Evolutionary conservation across 2,888 invertebrate species (phyloP), one percentile per base, ranked within the genome.

Genomic region (Coecobrya sp.): DNA sequence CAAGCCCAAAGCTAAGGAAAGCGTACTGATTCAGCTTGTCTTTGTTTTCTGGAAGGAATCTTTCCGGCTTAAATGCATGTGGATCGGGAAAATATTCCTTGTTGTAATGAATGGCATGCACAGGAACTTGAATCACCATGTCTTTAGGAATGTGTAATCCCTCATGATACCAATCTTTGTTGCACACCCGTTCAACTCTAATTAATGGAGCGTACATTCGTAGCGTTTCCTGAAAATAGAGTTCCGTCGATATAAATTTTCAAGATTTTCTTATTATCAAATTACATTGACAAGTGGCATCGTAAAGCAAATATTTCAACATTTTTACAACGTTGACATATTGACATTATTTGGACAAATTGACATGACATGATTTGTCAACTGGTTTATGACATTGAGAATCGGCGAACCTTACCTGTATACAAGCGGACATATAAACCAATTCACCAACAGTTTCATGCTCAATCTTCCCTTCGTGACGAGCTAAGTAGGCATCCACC

Each of bases 11-110:
- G 8, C 87, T 16, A 13, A 94, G 86, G 68, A 91, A 94, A 13
- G 93, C 86, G 59, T 93, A 93, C 13, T 86, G 92, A 82, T 93
- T 93, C 0, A 93, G 2, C 45, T 89, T 86, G 16, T 93, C 93
- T 82, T 94, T 94, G 30, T 93, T 93, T 86, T 93, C 93, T 2
- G 93, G 86, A 5, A 93, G 65, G 55, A 94, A 94, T 73, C 93
- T 25, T 70, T 94, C 94, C 0, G 94, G 94, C 45, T 91, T 88
- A 30, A 93, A 94, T 19, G 52, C 13, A 0, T 91, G 11, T 0
- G 94, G 89, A 3, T 82, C 87, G 0, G 86, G 73, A 25, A 59
- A 94, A 62, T 92, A 91, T 5, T 93, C 87, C 10, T 81, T 73
- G 59, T 93, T 90, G 68, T 89, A 88, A 65, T 94, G 93, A 10